A percentile compares a stretch with the other conserved stretches of the same genome.
phyloP scores from a whole-genome alignment of 2,113 vertebrate species.

The Albula goreensis region DNA sequence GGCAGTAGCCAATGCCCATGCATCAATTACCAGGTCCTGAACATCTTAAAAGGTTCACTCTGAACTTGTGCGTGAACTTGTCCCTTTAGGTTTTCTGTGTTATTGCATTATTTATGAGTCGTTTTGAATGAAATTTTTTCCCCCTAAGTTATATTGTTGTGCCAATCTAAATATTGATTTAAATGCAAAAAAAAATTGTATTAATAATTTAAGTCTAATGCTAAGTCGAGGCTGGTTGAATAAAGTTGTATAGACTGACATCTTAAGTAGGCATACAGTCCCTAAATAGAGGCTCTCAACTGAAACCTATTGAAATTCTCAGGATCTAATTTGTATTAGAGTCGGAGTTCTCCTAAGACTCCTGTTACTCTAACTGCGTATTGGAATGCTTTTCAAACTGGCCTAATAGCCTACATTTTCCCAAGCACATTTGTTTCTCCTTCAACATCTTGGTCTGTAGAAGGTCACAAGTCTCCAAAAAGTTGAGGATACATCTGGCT shows the following conservation, averaged over 20 bases:
- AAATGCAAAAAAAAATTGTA: background rate
- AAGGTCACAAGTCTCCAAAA: background rate
- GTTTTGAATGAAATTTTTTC: background rate
- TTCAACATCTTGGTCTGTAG: conserved; percentile 1
- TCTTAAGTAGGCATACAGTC: background rate
- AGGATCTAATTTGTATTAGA: background rate
- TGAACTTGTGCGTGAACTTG: background rate
- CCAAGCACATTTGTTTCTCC: conserved; percentile 21
- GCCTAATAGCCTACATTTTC: conserved; percentile 11
- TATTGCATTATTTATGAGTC: background rate
- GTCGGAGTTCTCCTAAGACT: background rate
- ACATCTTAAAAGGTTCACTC: background rate
- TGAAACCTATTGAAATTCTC: background rate
- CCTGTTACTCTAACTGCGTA: background rate
- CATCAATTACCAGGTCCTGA: background rate
- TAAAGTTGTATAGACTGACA: background rate
- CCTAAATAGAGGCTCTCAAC: background rate
- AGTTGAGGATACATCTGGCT: conserved; percentile 20
- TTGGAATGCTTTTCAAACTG: background rate
- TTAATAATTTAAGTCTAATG: background rate
- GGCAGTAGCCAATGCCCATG: background rate
- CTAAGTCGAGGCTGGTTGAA: background rate
- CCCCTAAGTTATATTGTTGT: background rate
- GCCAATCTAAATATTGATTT: background rate
- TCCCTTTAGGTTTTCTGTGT: background rate